Conservation (phyloP, 2,888 invertebrate species). For the Oligia fasciuncula region DNA sequence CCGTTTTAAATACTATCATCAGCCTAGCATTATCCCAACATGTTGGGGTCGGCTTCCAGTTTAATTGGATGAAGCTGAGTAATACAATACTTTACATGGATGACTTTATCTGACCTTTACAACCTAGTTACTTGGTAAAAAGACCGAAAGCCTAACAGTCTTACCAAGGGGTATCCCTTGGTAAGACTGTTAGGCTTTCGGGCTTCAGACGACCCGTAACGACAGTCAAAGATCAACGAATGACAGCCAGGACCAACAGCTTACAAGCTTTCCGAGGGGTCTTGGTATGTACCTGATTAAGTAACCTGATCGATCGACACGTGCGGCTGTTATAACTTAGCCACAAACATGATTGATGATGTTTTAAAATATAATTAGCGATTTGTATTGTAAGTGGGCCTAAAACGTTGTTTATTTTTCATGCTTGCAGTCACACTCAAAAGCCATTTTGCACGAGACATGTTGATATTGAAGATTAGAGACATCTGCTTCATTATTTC, state of each 20-base stretch:
- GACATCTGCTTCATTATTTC: neutral
- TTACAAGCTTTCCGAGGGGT: neutral
- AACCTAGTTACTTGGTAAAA: neutral
- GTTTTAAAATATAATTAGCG: neutral
- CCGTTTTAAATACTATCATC: too few species aligned
- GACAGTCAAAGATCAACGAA: neutral
- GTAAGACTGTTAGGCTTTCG: neutral
- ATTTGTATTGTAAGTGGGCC: neutral
- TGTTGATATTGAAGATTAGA: neutral
- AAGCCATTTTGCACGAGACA: neutral
- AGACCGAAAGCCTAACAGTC: too few species aligned
- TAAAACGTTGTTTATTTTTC: neutral
- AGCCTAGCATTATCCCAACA: neutral
- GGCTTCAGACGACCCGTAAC: neutral
- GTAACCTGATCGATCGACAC: neutral
- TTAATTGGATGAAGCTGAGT: too few species aligned
- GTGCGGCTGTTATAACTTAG: neutral
- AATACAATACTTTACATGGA: neutral
- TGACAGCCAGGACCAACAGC: neutral
- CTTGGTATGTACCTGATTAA: too few species aligned
- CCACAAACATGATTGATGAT: neutral
- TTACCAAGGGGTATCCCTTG: too few species aligned
- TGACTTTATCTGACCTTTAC: neutral
- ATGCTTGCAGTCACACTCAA: slow-evolving; percentile 25
- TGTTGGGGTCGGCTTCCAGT: neutral